Base-by-base conservation (phyloP, 1,140 invertebrate genomes). In the Drosophila subobscura region DNA sequence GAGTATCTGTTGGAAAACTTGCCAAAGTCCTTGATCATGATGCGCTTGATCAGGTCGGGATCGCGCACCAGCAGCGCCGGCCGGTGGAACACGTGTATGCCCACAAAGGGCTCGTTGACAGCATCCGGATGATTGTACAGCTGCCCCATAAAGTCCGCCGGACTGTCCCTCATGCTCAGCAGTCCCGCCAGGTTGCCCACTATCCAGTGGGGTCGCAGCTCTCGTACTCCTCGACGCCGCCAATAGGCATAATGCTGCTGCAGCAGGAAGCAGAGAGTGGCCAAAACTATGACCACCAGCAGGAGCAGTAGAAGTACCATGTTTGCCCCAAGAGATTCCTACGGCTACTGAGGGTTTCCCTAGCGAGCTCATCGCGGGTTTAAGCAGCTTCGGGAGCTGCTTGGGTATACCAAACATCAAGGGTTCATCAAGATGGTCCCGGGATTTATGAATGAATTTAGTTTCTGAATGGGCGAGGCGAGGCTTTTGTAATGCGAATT, bases 11-110 rank as follows among this genome's bases (percentile, higher is more conserved):
- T 80, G 33, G 44, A 57, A 51, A 91, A 91, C 7, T 73, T 80
- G 0, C 77, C 70, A 55, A 93, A 93, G 54, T 93, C 93, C 64
- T 92, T 93, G 5, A 93, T 75, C n/a, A 93, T 60, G 47, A 94
- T 92, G 5, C 81, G 71, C 49, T 93, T 93, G 0, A 94, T 90
- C 4, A 94, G 55, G 2, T 92, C 92, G 0, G 92, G 92, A 80
- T 94, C 93, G 5, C 92, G 85, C 0, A 94, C 40, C 0, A 94
- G 79, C 44, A 94, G 46, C 0, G 83, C 90, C 0, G 93, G 93
- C 25, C 89, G 75, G n/a, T 90, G 74, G 42, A 92, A 91, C 42
- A 92, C 90, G 58, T 92, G 92, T 40, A 93, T 84, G 23, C 92
- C 92, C 37, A 93, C 84, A 56, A 91, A 77, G 5, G 90, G 90